A percentile compares a stretch with the other conserved stretches of the same genome.
Evolutionary conservation across 2,113 vertebrate genomes (phyloP).

Genomic region (Ammodytes marinus): DNA sequence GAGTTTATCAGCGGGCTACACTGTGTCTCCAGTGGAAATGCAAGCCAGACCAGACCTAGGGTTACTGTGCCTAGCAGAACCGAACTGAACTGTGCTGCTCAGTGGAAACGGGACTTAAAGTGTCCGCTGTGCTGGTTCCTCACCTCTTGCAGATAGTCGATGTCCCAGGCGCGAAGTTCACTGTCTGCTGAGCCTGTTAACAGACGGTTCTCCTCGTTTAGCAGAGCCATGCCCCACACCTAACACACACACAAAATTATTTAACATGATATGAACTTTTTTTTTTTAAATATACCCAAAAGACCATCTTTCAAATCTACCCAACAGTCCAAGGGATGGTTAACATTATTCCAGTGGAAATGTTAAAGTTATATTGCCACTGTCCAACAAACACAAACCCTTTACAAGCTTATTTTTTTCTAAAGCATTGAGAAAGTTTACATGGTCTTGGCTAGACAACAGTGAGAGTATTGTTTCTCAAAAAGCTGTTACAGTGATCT

Average conservation of each 20-base stretch:
- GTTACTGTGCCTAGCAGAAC: too few relatives aligned
- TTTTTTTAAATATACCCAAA: neutral
- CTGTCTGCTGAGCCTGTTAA: conserved; percentile 95
- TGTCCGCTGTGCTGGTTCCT: conserved; percentile 13
- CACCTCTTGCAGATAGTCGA: conserved; percentile 86
- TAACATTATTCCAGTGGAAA: neutral
- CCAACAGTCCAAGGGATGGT: neutral
- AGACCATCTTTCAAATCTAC: neutral
- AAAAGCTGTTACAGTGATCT: neutral
- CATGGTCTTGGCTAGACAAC: neutral
- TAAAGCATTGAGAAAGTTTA: neutral
- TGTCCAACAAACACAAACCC: neutral
- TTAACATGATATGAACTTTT: too few relatives aligned
- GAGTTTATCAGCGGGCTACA: too few relatives aligned
- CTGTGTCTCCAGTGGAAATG: too few relatives aligned
- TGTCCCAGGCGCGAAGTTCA: conserved; percentile 94
- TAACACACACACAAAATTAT: conserved; percentile 64
- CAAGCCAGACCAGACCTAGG: too few relatives aligned
- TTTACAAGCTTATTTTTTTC: neutral
- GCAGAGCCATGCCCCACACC: conserved; percentile 94
- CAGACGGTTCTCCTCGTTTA: conserved; percentile 89
- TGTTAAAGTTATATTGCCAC: neutral
- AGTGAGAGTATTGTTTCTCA: neutral
- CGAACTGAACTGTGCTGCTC: too few relatives aligned
- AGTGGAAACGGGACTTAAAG: too few relatives aligned